These are phyloP conservation scores for Chelonoidis abingdonii DNA, from an alignment of 2,113 vertebrate species.

Conservation along the genomic window DNA sequence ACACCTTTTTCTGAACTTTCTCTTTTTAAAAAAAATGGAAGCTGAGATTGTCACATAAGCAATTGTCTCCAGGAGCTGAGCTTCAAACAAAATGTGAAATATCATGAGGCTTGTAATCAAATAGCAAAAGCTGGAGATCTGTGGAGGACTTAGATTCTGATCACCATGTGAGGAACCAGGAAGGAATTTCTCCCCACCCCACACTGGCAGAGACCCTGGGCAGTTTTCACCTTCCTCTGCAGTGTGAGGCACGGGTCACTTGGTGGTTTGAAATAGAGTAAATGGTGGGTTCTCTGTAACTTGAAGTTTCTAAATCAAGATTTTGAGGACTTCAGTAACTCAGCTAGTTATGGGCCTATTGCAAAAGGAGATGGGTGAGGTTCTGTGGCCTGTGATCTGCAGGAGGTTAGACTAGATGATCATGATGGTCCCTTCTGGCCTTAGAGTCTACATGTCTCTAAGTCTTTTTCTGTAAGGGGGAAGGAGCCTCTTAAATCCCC, in stretches of 20 bases:
- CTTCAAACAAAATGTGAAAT: background rate
- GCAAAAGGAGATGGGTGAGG: background rate
- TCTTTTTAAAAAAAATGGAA: background rate
- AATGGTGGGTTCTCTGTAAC: background rate
- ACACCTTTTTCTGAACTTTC: background rate
- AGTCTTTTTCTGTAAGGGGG: background rate
- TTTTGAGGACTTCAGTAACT: background rate
- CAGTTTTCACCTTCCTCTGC: background rate
- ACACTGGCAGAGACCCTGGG: background rate
- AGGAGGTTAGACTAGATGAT: background rate
- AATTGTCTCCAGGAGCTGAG: fast-evolving
- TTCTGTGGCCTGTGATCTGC: background rate
- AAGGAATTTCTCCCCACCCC: no score
- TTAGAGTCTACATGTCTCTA: background rate
- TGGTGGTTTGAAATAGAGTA: background rate
- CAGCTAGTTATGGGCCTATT: background rate
- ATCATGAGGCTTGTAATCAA: background rate
- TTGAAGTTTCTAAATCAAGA: background rate
- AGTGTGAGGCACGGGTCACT: background rate
- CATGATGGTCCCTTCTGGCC: background rate
- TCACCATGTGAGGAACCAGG: no score
- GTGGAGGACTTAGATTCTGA: background rate
- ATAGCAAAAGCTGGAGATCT: background rate
- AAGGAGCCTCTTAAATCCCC: background rate
- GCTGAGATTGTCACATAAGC: background rate